Percentiles rank a stretch among this genome's conserved stretches.
Evolutionary conservation across 2,113 vertebrate genomes (phyloP).

Genomic region (Solea senegalensis): DNA sequence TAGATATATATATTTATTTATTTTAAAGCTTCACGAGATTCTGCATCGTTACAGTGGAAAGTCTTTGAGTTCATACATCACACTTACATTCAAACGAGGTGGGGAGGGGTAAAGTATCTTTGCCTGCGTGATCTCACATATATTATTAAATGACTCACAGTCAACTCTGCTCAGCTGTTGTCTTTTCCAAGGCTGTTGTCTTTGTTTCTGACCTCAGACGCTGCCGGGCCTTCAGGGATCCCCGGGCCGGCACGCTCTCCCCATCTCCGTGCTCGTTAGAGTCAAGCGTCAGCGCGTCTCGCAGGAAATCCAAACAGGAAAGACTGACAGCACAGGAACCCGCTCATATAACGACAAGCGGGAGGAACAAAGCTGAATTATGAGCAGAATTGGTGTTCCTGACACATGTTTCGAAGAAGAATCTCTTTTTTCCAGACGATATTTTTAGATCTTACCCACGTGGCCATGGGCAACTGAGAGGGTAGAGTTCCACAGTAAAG

Average conservation of each 20-base stretch:
- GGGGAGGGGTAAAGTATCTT: not conserved
- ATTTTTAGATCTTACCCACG: slow-evolving; percentile 2
- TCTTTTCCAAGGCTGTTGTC: slow-evolving; percentile 24
- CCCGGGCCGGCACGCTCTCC: slow-evolving; percentile 13
- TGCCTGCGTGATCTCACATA: slow-evolving; percentile 11
- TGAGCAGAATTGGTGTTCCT: not conserved
- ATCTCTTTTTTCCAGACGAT: not conserved
- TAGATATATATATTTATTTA: no score
- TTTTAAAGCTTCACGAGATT: no score
- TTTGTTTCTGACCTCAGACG: slow-evolving; percentile 49
- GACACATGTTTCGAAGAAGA: slow-evolving; percentile 1
- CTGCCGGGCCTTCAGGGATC: slow-evolving; percentile 42
- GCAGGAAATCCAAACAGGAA: slow-evolving; percentile 27
- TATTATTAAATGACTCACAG: slow-evolving; percentile 27
- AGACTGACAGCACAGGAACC: slow-evolving; percentile 13
- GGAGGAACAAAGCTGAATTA: not conserved
- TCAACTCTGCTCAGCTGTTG: not conserved
- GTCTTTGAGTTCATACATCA: not conserved
- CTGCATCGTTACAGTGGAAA: not conserved
- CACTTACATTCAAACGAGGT: no score
- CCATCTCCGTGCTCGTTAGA: slow-evolving; percentile 55
- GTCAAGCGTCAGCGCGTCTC: slow-evolving; percentile 30
- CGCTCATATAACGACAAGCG: slow-evolving; percentile 19
- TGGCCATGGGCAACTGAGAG: not conserved
- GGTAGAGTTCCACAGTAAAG: no score